phyloP scores from a whole-genome alignment of 2,113 vertebrate species.

The Ibidorhyncha struthersii region DNA sequence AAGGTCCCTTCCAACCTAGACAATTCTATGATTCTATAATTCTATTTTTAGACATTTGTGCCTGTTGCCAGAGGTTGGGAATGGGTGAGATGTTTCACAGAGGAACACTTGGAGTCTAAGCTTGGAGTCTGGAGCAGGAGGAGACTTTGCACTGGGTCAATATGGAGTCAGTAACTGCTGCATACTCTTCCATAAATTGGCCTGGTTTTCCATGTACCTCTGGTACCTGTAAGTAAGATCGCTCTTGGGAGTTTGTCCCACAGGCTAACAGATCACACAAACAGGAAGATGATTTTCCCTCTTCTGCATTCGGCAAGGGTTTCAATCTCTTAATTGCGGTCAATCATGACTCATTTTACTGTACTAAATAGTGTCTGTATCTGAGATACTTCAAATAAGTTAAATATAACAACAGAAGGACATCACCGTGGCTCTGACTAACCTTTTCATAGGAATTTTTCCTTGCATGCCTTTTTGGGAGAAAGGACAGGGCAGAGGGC shows the following conservation, averaged over 20 bases:
- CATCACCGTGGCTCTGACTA: neutral
- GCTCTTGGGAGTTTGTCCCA: neutral
- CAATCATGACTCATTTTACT: neutral
- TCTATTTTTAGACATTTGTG: neutral
- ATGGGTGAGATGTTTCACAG: neutral
- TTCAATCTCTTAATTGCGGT: neutral
- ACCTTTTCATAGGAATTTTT: neutral
- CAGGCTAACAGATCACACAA: neutral
- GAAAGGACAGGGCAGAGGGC: neutral
- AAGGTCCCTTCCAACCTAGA: no score
- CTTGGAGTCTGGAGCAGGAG: neutral
- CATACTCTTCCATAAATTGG: neutral
- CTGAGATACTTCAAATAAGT: neutral
- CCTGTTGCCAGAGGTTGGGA: neutral
- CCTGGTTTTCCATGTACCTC: neutral
- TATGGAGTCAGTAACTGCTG: neutral
- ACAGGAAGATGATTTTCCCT: neutral
- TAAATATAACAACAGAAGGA: neutral
- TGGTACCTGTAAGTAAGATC: neutral
- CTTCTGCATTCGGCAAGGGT: neutral
- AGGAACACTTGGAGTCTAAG: fast-evolving
- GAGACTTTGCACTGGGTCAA: neutral
- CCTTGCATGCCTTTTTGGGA: neutral
- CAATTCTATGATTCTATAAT: neutral
- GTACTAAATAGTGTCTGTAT: neutral